A percentile compares a stretch with the other conserved stretches of the same genome.
These are phyloP conservation scores for Neostethus bicornis DNA, from an alignment of 2,797 vertebrate species.

Conservation along the genomic window DNA sequence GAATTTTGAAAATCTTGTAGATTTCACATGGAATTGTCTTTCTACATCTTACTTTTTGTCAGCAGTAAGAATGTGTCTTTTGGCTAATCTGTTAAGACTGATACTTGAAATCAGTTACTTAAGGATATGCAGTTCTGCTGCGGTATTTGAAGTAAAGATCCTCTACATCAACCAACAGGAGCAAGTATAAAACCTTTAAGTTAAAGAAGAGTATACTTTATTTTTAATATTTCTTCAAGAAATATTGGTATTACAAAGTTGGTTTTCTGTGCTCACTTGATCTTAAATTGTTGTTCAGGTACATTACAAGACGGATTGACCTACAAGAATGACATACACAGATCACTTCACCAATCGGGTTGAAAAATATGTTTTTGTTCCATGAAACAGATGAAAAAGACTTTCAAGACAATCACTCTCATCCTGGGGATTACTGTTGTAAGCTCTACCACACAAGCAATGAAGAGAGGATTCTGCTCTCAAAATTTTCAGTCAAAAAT, in stretches of 20 bases:
- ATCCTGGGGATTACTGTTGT: slow-evolving; percentile 86
- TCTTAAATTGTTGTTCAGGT: slow-evolving; percentile 68
- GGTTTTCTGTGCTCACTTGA: not conserved
- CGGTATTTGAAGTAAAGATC: slow-evolving; percentile 84
- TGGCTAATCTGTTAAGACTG: slow-evolving; percentile 81
- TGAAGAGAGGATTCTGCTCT: not conserved
- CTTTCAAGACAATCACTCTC: slow-evolving; percentile 82
- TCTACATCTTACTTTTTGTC: slow-evolving; percentile 85
- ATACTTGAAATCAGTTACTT: slow-evolving; percentile 86
- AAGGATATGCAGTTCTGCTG: slow-evolving; percentile 80
- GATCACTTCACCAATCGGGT: slow-evolving; percentile 88
- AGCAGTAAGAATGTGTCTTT: slow-evolving; percentile 83
- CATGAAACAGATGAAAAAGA: slow-evolving; percentile 84
- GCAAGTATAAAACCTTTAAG: slow-evolving; percentile 85
- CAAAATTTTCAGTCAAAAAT: slow-evolving; percentile 1
- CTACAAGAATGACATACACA: slow-evolving; percentile 80
- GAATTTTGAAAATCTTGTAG: slow-evolving; percentile 24
- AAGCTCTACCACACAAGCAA: slow-evolving; percentile 70
- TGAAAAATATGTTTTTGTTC: slow-evolving; percentile 87
- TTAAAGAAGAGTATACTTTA: slow-evolving; percentile 24
- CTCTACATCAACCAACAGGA: slow-evolving; percentile 84
- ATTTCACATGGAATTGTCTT: slow-evolving; percentile 18
- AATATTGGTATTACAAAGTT: not conserved
- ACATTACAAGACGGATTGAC: slow-evolving; percentile 88
- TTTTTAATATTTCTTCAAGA: not conserved